Conservation (phyloP, 2,888 invertebrate species). For the Drosophila borborema region DNA sequence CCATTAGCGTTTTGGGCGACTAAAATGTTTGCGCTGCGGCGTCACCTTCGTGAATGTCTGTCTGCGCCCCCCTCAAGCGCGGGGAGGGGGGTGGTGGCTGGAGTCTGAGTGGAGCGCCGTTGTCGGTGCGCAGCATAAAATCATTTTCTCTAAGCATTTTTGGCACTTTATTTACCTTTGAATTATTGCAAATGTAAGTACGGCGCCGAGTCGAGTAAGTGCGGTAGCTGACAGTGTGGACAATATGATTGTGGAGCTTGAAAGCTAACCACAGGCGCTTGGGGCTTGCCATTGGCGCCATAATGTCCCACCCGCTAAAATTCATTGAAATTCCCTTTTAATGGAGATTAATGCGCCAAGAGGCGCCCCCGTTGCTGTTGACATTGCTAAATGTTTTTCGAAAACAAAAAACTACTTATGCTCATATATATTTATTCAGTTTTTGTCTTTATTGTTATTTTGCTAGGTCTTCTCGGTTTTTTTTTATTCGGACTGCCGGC, state of each 20-base stretch:
- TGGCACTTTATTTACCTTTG: slow-evolving; percentile 71
- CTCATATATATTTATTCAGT: slow-evolving; percentile 40
- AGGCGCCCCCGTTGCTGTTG: slow-evolving; percentile 60
- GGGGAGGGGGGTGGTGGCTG: too few relatives aligned
- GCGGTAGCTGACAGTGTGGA: slow-evolving; percentile 56
- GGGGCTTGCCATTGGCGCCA: slow-evolving; percentile 46
- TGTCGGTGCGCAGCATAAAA: slow-evolving; percentile 45
- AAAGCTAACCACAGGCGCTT: slow-evolving; percentile 12
- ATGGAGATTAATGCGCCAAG: slow-evolving; percentile 79
- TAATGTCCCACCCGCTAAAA: slow-evolving; percentile 63
- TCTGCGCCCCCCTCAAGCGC: background rate
- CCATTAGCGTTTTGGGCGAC: slow-evolving; percentile 81
- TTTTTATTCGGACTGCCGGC: slow-evolving; percentile 34
- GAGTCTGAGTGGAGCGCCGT: background rate
- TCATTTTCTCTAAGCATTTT: slow-evolving; percentile 67
- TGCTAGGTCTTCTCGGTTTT: slow-evolving; percentile 11
- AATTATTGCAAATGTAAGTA: slow-evolving; percentile 78
- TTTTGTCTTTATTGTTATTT: slow-evolving; percentile 27
- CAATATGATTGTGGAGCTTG: slow-evolving; percentile 28
- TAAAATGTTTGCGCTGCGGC: slow-evolving; percentile 72
- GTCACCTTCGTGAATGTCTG: slow-evolving; percentile 37
- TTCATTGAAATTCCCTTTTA: slow-evolving; percentile 82
- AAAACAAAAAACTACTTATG: slow-evolving; percentile 31
- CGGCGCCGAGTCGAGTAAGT: slow-evolving; percentile 58
- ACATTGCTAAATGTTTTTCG: slow-evolving; percentile 77